These are phyloP conservation scores for Excalfactoria chinensis DNA, from an alignment of 2,113 vertebrate genomes.

Conservation along the genomic window DNA sequence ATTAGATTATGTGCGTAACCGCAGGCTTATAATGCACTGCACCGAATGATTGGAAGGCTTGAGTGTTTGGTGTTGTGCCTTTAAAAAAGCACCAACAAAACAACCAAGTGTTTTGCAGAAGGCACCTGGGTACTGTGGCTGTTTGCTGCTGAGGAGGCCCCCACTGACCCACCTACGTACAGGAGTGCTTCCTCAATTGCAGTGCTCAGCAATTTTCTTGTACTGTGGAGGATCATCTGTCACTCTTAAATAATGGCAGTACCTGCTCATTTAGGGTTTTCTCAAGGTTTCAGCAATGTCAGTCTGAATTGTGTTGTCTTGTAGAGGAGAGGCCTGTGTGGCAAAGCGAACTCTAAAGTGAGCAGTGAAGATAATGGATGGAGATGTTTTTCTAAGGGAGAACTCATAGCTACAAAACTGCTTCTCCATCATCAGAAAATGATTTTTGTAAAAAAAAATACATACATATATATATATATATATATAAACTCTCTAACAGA, in stretches of 20 bases:
- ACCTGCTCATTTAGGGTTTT: conserved; percentile 9
- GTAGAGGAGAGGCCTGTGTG: background rate
- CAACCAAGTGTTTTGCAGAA: background rate
- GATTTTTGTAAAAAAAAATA: background rate
- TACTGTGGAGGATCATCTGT: background rate
- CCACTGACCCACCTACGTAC: background rate
- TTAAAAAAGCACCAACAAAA: too few species aligned
- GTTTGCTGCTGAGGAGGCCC: background rate
- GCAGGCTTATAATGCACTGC: background rate
- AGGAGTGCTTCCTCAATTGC: background rate
- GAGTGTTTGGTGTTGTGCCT: background rate
- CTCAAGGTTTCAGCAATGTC: conserved; percentile 35
- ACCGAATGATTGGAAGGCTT: background rate
- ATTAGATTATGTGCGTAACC: background rate
- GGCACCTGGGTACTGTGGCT: too few species aligned
- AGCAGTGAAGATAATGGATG: background rate
- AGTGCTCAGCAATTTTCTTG: conserved; percentile 22
- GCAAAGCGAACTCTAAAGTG: background rate
- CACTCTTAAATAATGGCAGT: conserved; percentile 31
- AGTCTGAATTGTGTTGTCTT: background rate
- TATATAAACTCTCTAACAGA: too few species aligned
- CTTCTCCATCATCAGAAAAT: background rate
- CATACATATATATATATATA: too few species aligned
- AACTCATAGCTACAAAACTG: background rate
- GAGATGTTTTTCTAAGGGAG: background rate